Conservation (phyloP, 2,888 invertebrate species). For the Boloria euphrosyne region DNA sequence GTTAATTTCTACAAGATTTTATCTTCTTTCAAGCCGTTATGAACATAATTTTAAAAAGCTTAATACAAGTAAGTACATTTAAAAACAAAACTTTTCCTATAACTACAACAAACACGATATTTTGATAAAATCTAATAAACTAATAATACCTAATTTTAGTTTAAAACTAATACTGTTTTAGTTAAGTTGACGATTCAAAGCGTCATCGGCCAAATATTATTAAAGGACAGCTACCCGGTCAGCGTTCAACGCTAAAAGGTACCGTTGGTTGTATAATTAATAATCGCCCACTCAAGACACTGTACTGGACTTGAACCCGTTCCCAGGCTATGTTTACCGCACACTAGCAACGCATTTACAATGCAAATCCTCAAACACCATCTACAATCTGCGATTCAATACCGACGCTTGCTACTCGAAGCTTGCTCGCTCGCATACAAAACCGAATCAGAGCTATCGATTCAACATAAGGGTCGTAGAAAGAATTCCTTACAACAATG, state of each 20-base stretch:
- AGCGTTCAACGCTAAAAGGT: slow-evolving; percentile 39
- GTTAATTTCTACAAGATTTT: neutral
- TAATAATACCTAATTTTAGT: no score
- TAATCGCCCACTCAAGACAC: slow-evolving; percentile 64
- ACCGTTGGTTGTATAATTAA: slow-evolving; percentile 70
- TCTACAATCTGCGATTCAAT: slow-evolving; percentile 65
- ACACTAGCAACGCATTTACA: slow-evolving; percentile 69
- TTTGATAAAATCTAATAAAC: no score
- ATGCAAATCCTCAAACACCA: slow-evolving; percentile 73
- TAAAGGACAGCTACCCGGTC: slow-evolving; percentile 34
- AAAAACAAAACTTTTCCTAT: no score
- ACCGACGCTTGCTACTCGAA: slow-evolving; percentile 52
- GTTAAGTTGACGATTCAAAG: neutral
- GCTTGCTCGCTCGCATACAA: slow-evolving; percentile 54
- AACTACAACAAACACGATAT: no score
- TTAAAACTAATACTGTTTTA: no score
- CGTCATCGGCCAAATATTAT: slow-evolving; percentile 13
- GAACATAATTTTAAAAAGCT: no score
- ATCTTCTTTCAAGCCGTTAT: neutral
- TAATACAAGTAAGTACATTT: no score
- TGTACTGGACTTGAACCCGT: slow-evolving; percentile 59
- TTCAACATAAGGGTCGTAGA: slow-evolving; percentile 73
- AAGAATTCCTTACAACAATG: slow-evolving; percentile 81
- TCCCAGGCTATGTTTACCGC: slow-evolving; percentile 57
- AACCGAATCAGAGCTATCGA: slow-evolving; percentile 71